Evolutionary conservation across 2,888 invertebrate species (phyloP).

Genomic region (Orchestes rusci): DNA sequence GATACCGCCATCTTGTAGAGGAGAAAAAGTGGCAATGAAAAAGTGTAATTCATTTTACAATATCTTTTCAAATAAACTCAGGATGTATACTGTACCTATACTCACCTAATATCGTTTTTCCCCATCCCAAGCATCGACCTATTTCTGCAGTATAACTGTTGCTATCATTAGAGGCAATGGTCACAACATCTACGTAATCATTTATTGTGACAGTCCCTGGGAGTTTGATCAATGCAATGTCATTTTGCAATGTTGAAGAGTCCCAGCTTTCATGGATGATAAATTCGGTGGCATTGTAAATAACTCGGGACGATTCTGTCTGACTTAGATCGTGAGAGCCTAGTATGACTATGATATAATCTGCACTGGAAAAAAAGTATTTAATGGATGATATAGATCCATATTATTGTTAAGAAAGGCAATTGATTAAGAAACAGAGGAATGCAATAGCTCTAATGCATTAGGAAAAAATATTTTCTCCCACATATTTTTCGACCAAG

Average conservation of each 20-base stretch:
- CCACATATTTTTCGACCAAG: no score
- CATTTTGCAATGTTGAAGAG: slow-evolving; percentile 12
- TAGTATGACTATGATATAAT: slow-evolving; percentile 16
- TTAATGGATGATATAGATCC: no score
- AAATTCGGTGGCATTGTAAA: slow-evolving; percentile 3
- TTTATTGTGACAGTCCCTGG: slow-evolving; percentile 20
- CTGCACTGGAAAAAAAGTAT: no score
- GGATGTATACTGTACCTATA: no score
- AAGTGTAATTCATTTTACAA: no score
- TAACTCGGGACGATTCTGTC: slow-evolving; percentile 3
- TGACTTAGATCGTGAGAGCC: slow-evolving; percentile 21
- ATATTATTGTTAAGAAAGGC: no score
- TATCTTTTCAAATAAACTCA: no score
- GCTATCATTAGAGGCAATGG: slow-evolving; percentile 20
- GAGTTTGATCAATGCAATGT: slow-evolving; percentile 26
- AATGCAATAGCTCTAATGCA: no score
- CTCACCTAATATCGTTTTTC: slow-evolving; percentile 1
- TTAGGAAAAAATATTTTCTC: no score
- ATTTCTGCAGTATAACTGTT: slow-evolving; percentile 1
- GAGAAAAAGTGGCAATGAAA: no score
- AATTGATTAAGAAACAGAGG: no score
- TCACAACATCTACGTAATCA: slow-evolving; percentile 19
- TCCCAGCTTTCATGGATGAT: slow-evolving; percentile 22
- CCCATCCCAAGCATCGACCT: slow-evolving; percentile 3
- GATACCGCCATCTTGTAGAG: no score